Conservation (phyloP, 2,888 invertebrate species). For the Phytoseiulus persimilis region DNA sequence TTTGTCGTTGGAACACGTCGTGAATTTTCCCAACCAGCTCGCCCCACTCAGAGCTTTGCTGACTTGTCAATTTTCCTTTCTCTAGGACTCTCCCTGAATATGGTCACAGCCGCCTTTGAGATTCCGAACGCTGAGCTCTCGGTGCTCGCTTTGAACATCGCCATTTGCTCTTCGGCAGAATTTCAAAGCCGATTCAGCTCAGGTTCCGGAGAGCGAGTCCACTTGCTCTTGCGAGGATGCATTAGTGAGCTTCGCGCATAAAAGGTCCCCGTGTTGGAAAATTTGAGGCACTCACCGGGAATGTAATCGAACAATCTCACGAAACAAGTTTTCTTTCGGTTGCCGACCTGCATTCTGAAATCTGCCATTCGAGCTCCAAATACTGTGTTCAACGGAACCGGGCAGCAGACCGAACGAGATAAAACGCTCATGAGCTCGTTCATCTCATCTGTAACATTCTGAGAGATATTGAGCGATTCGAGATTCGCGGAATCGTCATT, state of each 20-base stretch:
- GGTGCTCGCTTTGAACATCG: neutral
- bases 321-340: neutral
- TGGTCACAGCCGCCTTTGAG: too few relatives aligned
- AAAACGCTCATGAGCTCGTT: neutral
- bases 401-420: neutral
- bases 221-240: neutral
- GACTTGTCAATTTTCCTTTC: neutral
- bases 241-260: neutral
- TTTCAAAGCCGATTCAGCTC: neutral
- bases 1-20: neutral
- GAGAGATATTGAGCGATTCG: too few relatives aligned
- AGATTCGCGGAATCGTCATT: neutral
- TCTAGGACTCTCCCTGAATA: neutral
- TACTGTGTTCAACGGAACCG: neutral
- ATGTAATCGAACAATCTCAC: conserved; percentile 6
- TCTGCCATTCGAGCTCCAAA: neutral
- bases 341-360: neutral
- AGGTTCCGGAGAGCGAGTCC: neutral
- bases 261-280: neutral
- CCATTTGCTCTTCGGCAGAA: neutral
- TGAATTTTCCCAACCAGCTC: neutral
- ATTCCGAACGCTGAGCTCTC: too few relatives aligned
- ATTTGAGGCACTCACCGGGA: neutral
- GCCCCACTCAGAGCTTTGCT: neutral
- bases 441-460: neutral